A percentile compares a stretch with the other conserved stretches of the same genome.
phyloP scores from a whole-genome alignment of 2,797 vertebrate species.

The Psittacula echo region DNA sequence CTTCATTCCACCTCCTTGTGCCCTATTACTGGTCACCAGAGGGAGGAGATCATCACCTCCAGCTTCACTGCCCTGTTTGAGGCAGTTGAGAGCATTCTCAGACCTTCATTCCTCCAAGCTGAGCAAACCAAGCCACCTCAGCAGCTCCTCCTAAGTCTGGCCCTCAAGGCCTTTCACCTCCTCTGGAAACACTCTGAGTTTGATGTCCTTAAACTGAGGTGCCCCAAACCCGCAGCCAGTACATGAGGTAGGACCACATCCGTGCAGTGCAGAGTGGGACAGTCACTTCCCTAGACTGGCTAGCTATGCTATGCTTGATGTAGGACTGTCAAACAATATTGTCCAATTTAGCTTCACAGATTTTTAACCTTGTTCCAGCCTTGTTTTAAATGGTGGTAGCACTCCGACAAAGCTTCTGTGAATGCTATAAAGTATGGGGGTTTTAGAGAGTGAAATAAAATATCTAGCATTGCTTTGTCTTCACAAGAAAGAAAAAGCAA shows the following conservation, averaged over 20 bases:
- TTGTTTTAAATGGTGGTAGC: slow-evolving; percentile 26
- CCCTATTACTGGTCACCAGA: neutral
- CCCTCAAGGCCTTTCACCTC: neutral
- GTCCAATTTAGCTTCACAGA: neutral
- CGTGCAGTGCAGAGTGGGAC: neutral
- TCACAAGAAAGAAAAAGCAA: neutral
- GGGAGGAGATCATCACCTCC: neutral
- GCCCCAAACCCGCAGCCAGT: neutral
- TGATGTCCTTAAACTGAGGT: neutral
- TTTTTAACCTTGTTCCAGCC: slow-evolving; percentile 50
- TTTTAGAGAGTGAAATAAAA: slow-evolving; percentile 11
- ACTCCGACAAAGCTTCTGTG: slow-evolving; percentile 10
- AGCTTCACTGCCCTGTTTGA: neutral
- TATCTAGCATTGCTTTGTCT: slow-evolving; percentile 18
- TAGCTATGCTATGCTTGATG: neutral
- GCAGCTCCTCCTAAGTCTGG: neutral
- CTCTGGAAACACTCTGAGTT: neutral
- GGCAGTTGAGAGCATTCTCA: neutral
- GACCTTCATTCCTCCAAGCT: neutral
- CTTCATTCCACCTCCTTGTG: neutral
- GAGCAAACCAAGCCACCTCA: neutral
- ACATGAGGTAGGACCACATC: neutral
- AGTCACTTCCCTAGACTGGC: neutral
- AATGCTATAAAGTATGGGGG: slow-evolving; percentile 49
- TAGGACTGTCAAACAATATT: slow-evolving; percentile 30